Percentiles rank a stretch among this genome's conserved stretches.
phyloP scores from a whole-genome alignment of 1,140 invertebrate species.

The Hypsibius dujardini region DNA sequence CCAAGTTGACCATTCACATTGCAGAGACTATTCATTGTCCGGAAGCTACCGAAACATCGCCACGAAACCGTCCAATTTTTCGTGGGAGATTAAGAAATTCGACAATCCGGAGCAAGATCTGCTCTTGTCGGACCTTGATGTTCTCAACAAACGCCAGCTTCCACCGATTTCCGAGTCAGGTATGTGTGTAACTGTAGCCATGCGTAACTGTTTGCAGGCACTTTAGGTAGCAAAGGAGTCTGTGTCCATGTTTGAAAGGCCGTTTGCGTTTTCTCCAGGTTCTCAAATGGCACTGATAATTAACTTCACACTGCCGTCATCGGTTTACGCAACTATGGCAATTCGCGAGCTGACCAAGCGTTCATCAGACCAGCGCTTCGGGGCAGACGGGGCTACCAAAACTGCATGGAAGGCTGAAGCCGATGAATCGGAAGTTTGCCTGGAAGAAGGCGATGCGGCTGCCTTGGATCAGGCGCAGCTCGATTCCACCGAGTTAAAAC shows the following conservation, averaged over 20 bases:
- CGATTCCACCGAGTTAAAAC: too few species aligned
- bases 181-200: conserved; percentile 16
- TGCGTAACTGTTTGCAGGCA: neutral
- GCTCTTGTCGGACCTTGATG: conserved; percentile 49
- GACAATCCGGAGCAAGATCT: conserved; percentile 48
- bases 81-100: conserved; percentile 54
- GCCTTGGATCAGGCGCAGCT: too few species aligned
- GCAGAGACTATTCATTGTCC: conserved; percentile 54
- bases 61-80: conserved; percentile 45
- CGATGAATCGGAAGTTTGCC: too few species aligned
- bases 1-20: conserved; percentile 23
- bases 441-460: too few species aligned
- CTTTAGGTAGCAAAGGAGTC: conserved; percentile 1
- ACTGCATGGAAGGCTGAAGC: too few species aligned
- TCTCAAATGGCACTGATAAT: conserved; percentile 52
- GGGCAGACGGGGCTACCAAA: too few species aligned
- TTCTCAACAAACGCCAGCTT: conserved; percentile 27
- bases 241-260: conserved; percentile 16
- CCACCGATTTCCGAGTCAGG: conserved; percentile 15
- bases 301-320: conserved; percentile 58
- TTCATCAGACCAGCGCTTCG: neutral
- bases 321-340: conserved; percentile 86
- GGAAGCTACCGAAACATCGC: conserved; percentile 63
- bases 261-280: neutral
- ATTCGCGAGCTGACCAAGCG: conserved; percentile 63